Conservation (phyloP, 1,140 invertebrate species). For the Cydia splendana region DNA sequence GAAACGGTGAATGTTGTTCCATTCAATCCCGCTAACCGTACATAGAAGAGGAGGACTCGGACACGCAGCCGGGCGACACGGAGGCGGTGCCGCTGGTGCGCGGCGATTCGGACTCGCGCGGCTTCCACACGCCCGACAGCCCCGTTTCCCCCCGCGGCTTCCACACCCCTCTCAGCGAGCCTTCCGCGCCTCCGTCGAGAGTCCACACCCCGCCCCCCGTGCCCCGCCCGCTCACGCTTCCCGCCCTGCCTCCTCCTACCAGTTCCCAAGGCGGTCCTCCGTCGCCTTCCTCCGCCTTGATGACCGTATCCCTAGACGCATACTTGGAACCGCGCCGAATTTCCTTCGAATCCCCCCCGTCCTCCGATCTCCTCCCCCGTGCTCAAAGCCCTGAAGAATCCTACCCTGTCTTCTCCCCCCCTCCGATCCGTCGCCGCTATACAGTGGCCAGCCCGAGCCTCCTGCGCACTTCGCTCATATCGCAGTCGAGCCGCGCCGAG, state of each 20-base stretch:
- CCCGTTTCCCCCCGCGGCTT: constrained; percentile 81
- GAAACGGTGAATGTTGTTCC: constrained; percentile 33
- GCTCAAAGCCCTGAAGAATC: constrained; percentile 87
- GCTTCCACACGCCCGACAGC: constrained; percentile 76
- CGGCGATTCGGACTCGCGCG: constrained; percentile 67
- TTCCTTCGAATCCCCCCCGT: constrained; percentile 88
- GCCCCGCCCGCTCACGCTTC: constrained; percentile 73
- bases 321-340: constrained; percentile 90
- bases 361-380: constrained; percentile 84
- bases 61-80: constrained; percentile 59
- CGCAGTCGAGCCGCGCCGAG: constrained; percentile 85
- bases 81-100: constrained; percentile 71
- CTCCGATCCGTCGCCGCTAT: constrained; percentile 81
- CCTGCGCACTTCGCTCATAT: constrained; percentile 84
- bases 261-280: constrained; percentile 81
- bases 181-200: constrained; percentile 44
- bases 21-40: constrained; percentile 36
- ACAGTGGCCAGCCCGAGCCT: constrained; percentile 71
- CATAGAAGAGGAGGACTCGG: constrained; percentile 63
- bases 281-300: constrained; percentile 90
- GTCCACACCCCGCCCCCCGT: constrained; percentile 47
- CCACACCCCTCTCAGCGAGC: constrained; percentile 82
- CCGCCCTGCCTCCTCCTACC: constrained; percentile 83
- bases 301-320: constrained; percentile 90
- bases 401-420: constrained; percentile 91